Evolutionary conservation across 2,888 invertebrate species (phyloP).

Genomic region (Mellilla xanthometata): DNA sequence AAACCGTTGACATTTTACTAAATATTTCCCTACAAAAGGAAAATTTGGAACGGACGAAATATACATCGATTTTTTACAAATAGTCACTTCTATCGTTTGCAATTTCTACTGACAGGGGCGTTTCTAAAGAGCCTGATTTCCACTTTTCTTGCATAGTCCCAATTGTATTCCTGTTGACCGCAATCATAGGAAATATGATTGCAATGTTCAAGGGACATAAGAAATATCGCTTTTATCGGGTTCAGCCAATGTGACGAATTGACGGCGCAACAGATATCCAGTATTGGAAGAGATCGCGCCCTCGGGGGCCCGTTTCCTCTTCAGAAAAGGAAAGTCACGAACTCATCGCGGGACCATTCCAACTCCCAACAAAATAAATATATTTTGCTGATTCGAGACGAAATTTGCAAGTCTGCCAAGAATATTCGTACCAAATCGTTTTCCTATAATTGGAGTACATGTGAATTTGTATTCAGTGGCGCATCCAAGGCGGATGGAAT

Average conservation of each 20-base stretch:
- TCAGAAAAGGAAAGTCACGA: conserved; percentile 63
- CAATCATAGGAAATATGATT: not conserved
- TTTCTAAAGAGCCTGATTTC: too few species aligned
- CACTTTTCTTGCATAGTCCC: too few species aligned
- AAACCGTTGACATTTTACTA: conserved; percentile 19
- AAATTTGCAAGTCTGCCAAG: conserved; percentile 83
- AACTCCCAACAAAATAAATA: conserved; percentile 78
- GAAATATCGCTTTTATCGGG: conserved; percentile 29
- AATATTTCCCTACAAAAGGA: not conserved
- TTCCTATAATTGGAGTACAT: conserved; percentile 83
- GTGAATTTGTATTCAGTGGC: conserved; percentile 82
- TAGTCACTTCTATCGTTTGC: too few species aligned
- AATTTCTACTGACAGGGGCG: too few species aligned
- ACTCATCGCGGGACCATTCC: conserved; percentile 64
- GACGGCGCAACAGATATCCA: conserved; percentile 38
- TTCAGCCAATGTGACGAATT: conserved; percentile 25
- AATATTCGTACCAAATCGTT: conserved; percentile 82
- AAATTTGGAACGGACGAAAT: too few species aligned
- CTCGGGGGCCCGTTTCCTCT: conserved; percentile 48
- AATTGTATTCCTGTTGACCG: not conserved
- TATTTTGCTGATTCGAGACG: conserved; percentile 78
- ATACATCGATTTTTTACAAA: too few species aligned
- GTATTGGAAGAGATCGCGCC: conserved; percentile 27
- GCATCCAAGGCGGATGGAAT: conserved; percentile 78
- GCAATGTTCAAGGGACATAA: not conserved